A percentile compares a stretch with the other conserved stretches of the same genome.
These are phyloP conservation scores for Zaprionus camerounensis DNA, from an alignment of 1,140 invertebrate genomes.

Conservation along the genomic window DNA sequence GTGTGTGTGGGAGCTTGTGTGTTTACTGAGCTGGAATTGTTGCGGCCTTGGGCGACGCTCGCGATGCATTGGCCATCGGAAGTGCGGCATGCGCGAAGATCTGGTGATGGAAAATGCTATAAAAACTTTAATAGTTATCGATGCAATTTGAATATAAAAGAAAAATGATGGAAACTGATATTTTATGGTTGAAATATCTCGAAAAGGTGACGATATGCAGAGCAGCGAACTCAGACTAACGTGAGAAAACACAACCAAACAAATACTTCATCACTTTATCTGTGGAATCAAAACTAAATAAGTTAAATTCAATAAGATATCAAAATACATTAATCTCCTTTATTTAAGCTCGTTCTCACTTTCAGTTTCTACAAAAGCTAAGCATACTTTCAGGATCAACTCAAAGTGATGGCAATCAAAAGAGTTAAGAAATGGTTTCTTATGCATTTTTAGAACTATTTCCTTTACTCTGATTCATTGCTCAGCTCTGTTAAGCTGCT, in stretches of 20 bases:
- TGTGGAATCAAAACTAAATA: too few species aligned
- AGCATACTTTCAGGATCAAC: conserved; percentile 1
- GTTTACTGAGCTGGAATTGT: conserved; percentile 37
- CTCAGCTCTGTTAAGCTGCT: background rate
- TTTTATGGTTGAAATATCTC: background rate
- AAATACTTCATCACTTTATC: too few species aligned
- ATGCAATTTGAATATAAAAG: background rate
- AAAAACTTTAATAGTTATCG: conserved; percentile 13
- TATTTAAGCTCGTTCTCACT: too few species aligned
- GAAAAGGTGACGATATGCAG: too few species aligned
- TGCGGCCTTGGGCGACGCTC: conserved; percentile 58
- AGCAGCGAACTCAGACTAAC: too few species aligned
- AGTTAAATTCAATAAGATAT: too few species aligned
- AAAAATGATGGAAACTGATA: background rate
- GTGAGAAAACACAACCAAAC: too few species aligned
- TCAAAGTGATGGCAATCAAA: background rate
- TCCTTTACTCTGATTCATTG: too few species aligned
- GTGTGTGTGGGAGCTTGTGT: background rate
- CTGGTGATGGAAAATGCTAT: conserved; percentile 27
- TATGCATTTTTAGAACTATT: background rate
- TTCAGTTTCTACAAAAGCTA: background rate
- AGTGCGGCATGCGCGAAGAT: conserved; percentile 35
- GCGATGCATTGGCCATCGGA: conserved; percentile 52
- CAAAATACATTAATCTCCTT: too few species aligned
- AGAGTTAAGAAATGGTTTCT: background rate